These are phyloP conservation scores for Alcis repandata DNA, from an alignment of 2,888 invertebrate species.

Conservation along the genomic window DNA sequence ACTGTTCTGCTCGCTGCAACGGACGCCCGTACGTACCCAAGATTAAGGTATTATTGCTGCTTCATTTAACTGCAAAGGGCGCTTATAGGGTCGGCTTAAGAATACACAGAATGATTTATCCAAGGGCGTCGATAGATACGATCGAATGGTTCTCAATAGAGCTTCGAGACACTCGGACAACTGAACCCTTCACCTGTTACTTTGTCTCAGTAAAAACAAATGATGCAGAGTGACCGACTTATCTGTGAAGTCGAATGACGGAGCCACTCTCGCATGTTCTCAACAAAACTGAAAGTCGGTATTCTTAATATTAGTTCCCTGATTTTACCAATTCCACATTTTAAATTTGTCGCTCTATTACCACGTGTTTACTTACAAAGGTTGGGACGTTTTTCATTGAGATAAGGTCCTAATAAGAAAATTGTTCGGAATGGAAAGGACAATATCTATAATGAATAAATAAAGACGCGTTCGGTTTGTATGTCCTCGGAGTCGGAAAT, in stretches of 20 bases:
- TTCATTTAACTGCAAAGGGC: slow-evolving; percentile 45
- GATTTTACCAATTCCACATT: not conserved
- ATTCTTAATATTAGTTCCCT: not conserved
- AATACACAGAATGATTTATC: slow-evolving; percentile 41
- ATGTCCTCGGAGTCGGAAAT: slow-evolving; percentile 12
- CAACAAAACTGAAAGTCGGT: not conserved
- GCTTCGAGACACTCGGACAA: not conserved
- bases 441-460: slow-evolving; percentile 22
- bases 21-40: slow-evolving; percentile 30
- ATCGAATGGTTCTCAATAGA: slow-evolving; percentile 26
- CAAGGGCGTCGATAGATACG: slow-evolving; percentile 21
- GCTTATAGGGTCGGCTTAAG: slow-evolving; percentile 31
- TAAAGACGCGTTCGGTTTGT: slow-evolving; percentile 15
- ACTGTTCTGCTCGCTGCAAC: not conserved
- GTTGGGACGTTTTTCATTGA: not conserved
- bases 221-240: not conserved
- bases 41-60: slow-evolving; percentile 41
- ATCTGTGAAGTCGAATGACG: not conserved
- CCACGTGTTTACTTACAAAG: not conserved
- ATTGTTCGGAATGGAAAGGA: not conserved
- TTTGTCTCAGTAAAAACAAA: slow-evolving; percentile 4
- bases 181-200: not conserved
- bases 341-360: not conserved
- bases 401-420: not conserved
- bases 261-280: not conserved